Evolutionary conservation across 2,797 vertebrate genomes (phyloP), one percentile per base, ranked within the genome.

Genomic region (Myotis vivesi): DNA sequence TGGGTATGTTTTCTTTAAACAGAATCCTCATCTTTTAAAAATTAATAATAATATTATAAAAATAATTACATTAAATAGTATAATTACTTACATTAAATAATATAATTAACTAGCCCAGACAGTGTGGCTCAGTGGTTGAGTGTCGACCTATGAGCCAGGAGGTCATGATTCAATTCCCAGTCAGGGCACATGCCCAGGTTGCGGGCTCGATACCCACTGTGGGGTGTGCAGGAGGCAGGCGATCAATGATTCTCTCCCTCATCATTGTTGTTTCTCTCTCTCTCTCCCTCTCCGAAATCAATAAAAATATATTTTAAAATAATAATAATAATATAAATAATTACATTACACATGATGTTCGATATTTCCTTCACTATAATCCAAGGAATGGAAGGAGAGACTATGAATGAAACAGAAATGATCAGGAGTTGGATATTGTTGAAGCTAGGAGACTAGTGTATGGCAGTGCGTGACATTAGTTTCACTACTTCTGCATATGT

Each of bases 391-490:
- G 33, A 68, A 41, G 25, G 1, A 64, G 51, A 76, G 3, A 11
- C 13, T 44, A 5, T 13, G 59, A 72, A 49, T 33, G 6, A 49
- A 55, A 57, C 30, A 1, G 51, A 36, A 55, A 5, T 15, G 46
- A 68, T 64, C 41, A 11, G 12, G 17, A 44, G 17, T 4, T 64
- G 15, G 7, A 62, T 16, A 5, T 0, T 49, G 17, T 8, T 4
- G 7, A 33, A 75, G 51, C 51, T 53, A 28, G 15, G 38, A 85
- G 8, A 15, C 1, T 13, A 3, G 3, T 16, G n/a, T 11, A 25
- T 5, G 41, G 19, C 0, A 22, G 38, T 8, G 8, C 13, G 9
- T 3, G 19, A 23, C 3, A 8, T 2, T 8, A 23, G 51, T 69
- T 71, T 44, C 36, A 75, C 46, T 71, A 8, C 8, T 44, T 55